Conservation (phyloP, 2,113 vertebrate genomes). For the Ptychochromis oligacanthus region DNA sequence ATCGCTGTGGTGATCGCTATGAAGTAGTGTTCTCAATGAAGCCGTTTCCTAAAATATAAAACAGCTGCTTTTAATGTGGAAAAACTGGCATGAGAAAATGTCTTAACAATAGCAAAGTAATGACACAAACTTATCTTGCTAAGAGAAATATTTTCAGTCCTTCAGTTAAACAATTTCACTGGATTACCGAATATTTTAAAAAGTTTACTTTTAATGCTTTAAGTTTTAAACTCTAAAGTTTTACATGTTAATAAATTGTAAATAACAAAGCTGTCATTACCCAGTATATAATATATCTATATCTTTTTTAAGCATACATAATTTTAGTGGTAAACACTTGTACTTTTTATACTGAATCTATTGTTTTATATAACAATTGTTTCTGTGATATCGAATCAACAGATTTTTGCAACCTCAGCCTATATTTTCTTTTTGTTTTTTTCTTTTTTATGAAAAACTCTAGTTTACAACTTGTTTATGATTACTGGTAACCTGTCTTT, state of each 20-base stretch:
- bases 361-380: not conserved
- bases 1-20: not conserved
- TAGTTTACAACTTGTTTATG: not conserved
- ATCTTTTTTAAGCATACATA: not conserved
- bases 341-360: too few species aligned
- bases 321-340: conserved; percentile 1
- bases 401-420: not conserved
- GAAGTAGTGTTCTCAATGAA: not conserved
- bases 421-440: not conserved
- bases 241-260: not conserved
- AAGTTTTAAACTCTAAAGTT: too few species aligned
- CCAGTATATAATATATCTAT: not conserved
- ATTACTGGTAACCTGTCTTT: not conserved
- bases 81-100: not conserved
- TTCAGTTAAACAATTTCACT: not conserved
- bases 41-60: too few species aligned
- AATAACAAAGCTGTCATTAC: not conserved
- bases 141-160: not conserved
- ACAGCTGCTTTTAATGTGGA: not conserved
- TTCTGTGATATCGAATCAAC: not conserved
- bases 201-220: not conserved
- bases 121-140: not conserved
- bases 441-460: not conserved
- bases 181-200: not conserved
- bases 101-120: not conserved